A percentile compares a stretch with the other conserved stretches of the same genome.
Conservation (phyloP, 2,888 invertebrate species). For the Polyploca ridens region DNA sequence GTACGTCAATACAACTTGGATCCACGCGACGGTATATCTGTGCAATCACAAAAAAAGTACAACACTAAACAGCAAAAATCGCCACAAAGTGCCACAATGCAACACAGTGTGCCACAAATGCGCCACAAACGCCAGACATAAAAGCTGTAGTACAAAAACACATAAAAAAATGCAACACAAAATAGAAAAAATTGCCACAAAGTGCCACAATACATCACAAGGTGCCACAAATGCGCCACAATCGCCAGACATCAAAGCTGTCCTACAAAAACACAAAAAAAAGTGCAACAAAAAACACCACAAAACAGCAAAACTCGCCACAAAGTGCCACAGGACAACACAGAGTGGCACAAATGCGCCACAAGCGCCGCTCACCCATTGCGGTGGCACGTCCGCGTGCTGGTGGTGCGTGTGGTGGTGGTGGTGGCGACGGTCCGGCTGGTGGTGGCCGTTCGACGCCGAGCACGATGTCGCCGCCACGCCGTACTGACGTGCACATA, state of each 20-base stretch:
- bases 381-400: constrained; percentile 80
- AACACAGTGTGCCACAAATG: too few species aligned
- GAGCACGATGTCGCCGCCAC: constrained; percentile 82
- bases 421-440: constrained; percentile 71
- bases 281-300: constrained; percentile 13
- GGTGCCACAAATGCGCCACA: neutral
- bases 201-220: neutral
- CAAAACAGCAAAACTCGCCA: constrained; percentile 14
- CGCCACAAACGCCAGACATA: too few species aligned
- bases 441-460: constrained; percentile 78
- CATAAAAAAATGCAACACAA: too few species aligned
- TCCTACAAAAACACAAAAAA: constrained; percentile 13
- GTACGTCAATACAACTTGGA: too few species aligned
- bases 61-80: too few species aligned
- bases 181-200: neutral
- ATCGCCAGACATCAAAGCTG: neutral
- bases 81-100: too few species aligned
- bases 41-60: too few species aligned
- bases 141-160: too few species aligned
- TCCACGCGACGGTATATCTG: too few species aligned
- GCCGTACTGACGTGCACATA: constrained; percentile 64
- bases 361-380: constrained; percentile 57
- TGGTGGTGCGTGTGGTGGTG: constrained; percentile 71
- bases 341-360: constrained; percentile 9
- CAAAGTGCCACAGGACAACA: constrained; percentile 16